These are phyloP conservation scores for Nephrotoma appendiculata DNA, from an alignment of 2,888 invertebrate genomes.

Conservation along the genomic window DNA sequence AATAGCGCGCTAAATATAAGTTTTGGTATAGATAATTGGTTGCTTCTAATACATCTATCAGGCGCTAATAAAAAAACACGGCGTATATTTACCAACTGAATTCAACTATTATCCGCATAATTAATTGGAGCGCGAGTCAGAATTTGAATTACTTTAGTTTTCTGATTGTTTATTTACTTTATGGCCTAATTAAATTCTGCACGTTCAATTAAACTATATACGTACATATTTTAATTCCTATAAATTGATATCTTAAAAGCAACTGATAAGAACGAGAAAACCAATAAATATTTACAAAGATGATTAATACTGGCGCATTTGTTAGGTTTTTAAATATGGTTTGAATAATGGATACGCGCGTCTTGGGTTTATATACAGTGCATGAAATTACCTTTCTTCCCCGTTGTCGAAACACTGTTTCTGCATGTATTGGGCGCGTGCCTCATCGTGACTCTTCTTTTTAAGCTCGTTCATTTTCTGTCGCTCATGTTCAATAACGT, in stretches of 20 bases:
- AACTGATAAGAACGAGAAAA: background rate
- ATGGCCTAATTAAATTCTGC: no score
- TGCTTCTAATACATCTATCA: no score
- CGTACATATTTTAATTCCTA: no score
- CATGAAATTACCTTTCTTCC: slow-evolving; percentile 28
- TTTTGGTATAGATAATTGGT: no score
- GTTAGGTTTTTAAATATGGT: background rate
- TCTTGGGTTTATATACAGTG: background rate
- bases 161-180: no score
- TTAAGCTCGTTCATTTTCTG: slow-evolving; percentile 76
- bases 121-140: no score
- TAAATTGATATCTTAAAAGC: background rate
- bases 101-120: no score
- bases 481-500: slow-evolving; percentile 82
- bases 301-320: background rate
- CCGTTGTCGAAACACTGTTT: slow-evolving; percentile 19
- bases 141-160: no score
- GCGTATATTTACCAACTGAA: no score
- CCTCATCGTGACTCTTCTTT: slow-evolving; percentile 75
- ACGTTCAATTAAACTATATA: no score
- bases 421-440: slow-evolving; percentile 73
- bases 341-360: background rate
- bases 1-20: no score
- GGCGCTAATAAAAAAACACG: no score
- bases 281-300: background rate